A percentile compares a stretch with the other conserved stretches of the same genome.
phyloP scores from a whole-genome alignment of 2,113 vertebrate species.

The Sebastes fasciatus region DNA sequence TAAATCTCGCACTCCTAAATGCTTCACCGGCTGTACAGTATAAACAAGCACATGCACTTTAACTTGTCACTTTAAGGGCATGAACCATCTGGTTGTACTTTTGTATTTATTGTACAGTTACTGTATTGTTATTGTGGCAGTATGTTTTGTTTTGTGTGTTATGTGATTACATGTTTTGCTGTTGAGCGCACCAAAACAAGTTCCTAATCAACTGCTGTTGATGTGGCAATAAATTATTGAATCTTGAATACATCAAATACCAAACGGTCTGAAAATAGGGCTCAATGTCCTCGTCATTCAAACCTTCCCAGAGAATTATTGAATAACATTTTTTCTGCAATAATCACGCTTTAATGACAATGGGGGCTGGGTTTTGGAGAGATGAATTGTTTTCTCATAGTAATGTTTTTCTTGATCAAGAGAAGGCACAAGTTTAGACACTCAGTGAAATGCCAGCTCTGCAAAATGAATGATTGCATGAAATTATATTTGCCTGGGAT shows the following conservation, averaged over 20 bases:
- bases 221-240: too few species aligned
- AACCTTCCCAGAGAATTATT: background rate
- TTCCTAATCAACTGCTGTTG: too few species aligned
- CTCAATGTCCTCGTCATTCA: slow-evolving; percentile 13
- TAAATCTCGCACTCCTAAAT: too few species aligned
- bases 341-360: slow-evolving; percentile 4
- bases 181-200: too few species aligned
- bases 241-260: background rate
- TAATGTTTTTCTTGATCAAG: background rate
- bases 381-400: background rate
- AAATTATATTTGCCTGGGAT: slow-evolving; percentile 15
- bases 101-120: too few species aligned
- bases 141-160: too few species aligned
- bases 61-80: too few species aligned
- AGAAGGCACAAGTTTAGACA: background rate
- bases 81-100: too few species aligned
- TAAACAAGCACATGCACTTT: too few species aligned
- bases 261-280: background rate
- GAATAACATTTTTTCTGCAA: background rate
- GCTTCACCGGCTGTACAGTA: too few species aligned
- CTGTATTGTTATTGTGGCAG: too few species aligned
- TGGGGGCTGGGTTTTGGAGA: background rate
- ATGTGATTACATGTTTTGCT: too few species aligned
- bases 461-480: background rate
- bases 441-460: background rate